A percentile compares a stretch with the other conserved stretches of the same genome.
Conservation (phyloP, 2,797 vertebrate genomes). For the Discoglossus pictus region DNA sequence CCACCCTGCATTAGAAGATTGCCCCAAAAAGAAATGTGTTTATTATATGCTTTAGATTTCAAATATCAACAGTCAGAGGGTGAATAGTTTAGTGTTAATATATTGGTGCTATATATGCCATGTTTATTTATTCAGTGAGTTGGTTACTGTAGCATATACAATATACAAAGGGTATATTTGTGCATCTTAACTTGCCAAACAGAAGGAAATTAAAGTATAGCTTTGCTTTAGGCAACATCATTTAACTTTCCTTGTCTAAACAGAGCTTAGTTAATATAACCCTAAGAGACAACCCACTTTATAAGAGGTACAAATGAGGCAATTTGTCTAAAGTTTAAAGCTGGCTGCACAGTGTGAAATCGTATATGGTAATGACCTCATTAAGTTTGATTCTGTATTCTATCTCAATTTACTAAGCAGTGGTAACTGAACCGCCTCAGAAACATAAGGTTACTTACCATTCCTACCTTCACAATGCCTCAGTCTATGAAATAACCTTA, state of each 20-base stretch:
- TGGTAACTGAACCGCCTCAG: conserved; percentile 3
- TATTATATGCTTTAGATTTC: too few relatives aligned
- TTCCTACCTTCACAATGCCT: too few relatives aligned
- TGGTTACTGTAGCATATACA: too few relatives aligned
- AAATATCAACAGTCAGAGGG: too few relatives aligned
- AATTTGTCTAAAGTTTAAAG: conserved; percentile 31
- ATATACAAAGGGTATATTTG: too few relatives aligned
- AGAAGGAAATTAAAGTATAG: neutral
- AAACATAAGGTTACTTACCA: conserved; percentile 6
- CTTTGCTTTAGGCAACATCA: neutral
- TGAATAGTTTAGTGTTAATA: too few relatives aligned
- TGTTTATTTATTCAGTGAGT: too few relatives aligned
- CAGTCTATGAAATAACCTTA: too few relatives aligned
- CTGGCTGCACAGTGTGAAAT: conserved; percentile 36
- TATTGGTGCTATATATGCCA: too few relatives aligned
- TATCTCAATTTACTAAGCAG: conserved; percentile 30
- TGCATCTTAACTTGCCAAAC: too few relatives aligned
- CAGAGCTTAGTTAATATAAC: conserved; percentile 16
- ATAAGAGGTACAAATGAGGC: conserved; percentile 29
- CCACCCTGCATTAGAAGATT: too few relatives aligned
- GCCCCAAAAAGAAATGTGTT: too few relatives aligned
- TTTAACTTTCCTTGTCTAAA: neutral
- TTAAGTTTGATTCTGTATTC: conserved; percentile 41
- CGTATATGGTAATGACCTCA: conserved; percentile 35
- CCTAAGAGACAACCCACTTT: conserved; percentile 28